Percentiles rank a stretch among this genome's conserved stretches.
These are phyloP conservation scores for Bradypodion pumilum DNA, from an alignment of 2,797 vertebrate genomes.

Conservation along the genomic window DNA sequence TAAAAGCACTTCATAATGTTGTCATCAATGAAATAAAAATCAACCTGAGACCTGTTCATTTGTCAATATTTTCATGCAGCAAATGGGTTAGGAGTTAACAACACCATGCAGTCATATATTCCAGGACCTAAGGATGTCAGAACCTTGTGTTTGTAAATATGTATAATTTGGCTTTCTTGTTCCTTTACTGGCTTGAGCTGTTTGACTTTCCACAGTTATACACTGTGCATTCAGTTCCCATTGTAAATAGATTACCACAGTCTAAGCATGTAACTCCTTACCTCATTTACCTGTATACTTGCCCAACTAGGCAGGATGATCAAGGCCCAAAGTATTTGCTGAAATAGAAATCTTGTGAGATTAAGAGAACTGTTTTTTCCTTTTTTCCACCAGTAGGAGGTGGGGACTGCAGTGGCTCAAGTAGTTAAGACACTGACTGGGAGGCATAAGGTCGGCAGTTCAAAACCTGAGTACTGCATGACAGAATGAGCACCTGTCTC, in stretches of 20 bases:
- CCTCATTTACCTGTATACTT: too few species aligned
- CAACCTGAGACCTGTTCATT: not conserved
- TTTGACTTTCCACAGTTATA: not conserved
- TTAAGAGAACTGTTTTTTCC: not conserved
- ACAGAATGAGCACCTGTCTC: too few species aligned
- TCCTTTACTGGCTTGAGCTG: not conserved
- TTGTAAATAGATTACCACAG: too few species aligned
- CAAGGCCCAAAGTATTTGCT: too few species aligned
- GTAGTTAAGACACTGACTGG: too few species aligned
- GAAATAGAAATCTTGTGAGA: too few species aligned
- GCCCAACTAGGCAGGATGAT: too few species aligned
- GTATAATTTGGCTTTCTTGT: not conserved
- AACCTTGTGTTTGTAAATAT: not conserved
- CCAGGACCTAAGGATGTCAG: not conserved
- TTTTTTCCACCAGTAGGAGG: too few species aligned
- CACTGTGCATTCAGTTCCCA: not conserved
- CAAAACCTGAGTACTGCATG: too few species aligned
- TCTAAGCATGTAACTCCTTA: too few species aligned
- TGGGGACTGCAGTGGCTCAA: too few species aligned
- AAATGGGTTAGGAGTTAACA: not conserved
- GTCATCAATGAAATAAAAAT: constrained; percentile 10
- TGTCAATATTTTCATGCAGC: not conserved
- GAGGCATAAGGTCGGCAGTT: too few species aligned
- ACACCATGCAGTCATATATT: not conserved
- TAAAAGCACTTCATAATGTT: constrained; percentile 2